Conservation (phyloP, 2,888 invertebrate genomes). For the Trichogramma evanescens region DNA sequence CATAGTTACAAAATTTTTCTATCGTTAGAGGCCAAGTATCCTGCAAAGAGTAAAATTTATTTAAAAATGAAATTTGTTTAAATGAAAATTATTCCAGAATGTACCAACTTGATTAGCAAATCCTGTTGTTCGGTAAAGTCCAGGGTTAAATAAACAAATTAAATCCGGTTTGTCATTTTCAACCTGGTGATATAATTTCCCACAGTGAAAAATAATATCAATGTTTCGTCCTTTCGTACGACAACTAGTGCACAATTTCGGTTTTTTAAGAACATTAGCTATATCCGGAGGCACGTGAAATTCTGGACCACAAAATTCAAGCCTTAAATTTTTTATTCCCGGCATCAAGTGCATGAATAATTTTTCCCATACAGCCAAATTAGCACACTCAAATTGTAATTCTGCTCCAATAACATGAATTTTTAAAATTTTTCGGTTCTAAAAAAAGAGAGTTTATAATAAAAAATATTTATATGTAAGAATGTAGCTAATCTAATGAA, state of each 20-base stretch:
- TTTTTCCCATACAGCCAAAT: conserved; percentile 64
- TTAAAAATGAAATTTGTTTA: neutral
- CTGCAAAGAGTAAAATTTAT: conserved; percentile 27
- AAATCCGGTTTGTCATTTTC: conserved; percentile 40
- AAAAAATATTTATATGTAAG: neutral
- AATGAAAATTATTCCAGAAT: neutral
- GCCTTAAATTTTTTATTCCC: conserved; percentile 50
- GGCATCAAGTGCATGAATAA: conserved; percentile 62
- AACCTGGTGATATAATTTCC: conserved; percentile 44
- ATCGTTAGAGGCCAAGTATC: conserved; percentile 66
- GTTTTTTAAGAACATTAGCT: conserved; percentile 52
- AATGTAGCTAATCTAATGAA: neutral
- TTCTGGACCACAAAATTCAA: conserved; percentile 63
- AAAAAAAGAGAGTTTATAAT: neutral
- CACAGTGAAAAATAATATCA: conserved; percentile 32
- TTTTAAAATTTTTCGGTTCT: conserved; percentile 6
- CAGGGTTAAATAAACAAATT: conserved; percentile 67
- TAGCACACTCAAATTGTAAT: conserved; percentile 64
- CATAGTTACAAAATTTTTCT: conserved; percentile 51
- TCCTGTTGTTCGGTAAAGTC: conserved; percentile 61
- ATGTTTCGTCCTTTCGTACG: conserved; percentile 26
- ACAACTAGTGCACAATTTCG: conserved; percentile 39
- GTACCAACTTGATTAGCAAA: conserved; percentile 47
- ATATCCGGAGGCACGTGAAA: conserved; percentile 55
- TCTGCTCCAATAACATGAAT: conserved; percentile 62